These are phyloP conservation scores for Tragelaphus buxtoni DNA, from an alignment of 2,113 vertebrate genomes.

Conservation along the genomic window DNA sequence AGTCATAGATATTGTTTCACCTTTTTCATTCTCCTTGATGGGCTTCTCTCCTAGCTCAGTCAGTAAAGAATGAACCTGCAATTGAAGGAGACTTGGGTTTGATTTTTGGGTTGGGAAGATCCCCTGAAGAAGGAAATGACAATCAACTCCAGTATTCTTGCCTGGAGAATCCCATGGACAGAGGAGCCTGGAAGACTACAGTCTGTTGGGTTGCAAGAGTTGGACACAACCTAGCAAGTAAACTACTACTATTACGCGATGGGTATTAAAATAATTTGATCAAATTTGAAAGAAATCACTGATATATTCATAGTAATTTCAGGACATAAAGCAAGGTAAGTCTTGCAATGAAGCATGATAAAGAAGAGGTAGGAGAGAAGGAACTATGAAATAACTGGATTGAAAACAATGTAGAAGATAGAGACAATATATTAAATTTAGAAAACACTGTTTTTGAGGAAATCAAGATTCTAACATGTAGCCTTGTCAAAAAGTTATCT, in stretches of 20 bases:
- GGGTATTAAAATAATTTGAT: neutral
- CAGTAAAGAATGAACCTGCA: neutral
- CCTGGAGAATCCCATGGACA: neutral
- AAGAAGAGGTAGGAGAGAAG: neutral
- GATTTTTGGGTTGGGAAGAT: neutral
- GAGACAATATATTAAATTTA: neutral
- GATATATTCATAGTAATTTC: neutral
- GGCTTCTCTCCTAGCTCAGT: neutral
- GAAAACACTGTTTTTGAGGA: neutral
- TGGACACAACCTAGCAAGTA: neutral
- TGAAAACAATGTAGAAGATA: neutral
- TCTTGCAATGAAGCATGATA: neutral
- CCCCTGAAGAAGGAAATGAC: neutral
- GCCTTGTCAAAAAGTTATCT: neutral
- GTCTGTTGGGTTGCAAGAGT: fast-evolving
- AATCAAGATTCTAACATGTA: neutral
- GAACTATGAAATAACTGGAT: neutral
- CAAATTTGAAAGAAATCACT: neutral
- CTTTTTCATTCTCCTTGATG: neutral
- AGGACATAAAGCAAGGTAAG: neutral
- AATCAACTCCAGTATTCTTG: neutral
- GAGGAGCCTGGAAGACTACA: neutral
- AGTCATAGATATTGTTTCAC: neutral
- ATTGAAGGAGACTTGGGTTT: neutral
- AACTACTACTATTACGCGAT: neutral